A percentile compares a stretch with the other conserved stretches of the same genome.
Conservation (phyloP, 2,888 invertebrate species). For the Drosophila demipolita region DNA sequence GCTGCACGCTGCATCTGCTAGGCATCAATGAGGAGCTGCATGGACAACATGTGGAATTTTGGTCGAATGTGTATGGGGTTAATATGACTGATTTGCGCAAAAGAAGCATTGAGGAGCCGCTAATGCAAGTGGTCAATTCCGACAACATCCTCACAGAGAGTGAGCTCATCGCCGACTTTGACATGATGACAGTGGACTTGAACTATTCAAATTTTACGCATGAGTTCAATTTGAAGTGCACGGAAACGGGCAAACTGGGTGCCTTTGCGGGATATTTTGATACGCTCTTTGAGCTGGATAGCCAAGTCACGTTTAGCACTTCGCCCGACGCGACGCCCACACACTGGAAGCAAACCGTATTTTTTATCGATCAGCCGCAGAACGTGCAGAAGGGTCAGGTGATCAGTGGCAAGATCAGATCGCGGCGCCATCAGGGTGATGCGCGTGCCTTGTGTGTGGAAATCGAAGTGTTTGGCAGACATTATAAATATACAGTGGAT, state of each 20-base stretch:
- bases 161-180: slow-evolving; percentile 89
- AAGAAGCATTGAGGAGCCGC: slow-evolving; percentile 92
- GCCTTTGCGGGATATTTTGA: slow-evolving; percentile 97
- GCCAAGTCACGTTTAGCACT: slow-evolving; percentile 88
- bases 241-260: slow-evolving; percentile 89
- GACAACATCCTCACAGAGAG: slow-evolving; percentile 89
- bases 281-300: slow-evolving; percentile 91
- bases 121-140: slow-evolving; percentile 87
- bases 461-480: slow-evolving; percentile 88
- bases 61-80: slow-evolving; percentile 97
- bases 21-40: slow-evolving; percentile 92
- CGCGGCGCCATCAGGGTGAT: slow-evolving; percentile 90
- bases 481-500: slow-evolving; percentile 88
- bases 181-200: slow-evolving; percentile 90
- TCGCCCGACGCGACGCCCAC: slow-evolving; percentile 89
- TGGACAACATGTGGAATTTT: slow-evolving; percentile 91
- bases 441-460: slow-evolving; percentile 90
- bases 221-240: slow-evolving; percentile 89
- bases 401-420: slow-evolving; percentile 89
- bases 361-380: slow-evolving; percentile 91
- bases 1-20: slow-evolving; percentile 92
- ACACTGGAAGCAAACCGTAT: slow-evolving; percentile 93
- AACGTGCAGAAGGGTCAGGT: slow-evolving; percentile 89
- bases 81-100: slow-evolving; percentile 96
- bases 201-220: slow-evolving; percentile 90